These are phyloP conservation scores for Drosophila aff. DNA, from an alignment of 1,140 invertebrate genomes.

Conservation along the genomic window DNA sequence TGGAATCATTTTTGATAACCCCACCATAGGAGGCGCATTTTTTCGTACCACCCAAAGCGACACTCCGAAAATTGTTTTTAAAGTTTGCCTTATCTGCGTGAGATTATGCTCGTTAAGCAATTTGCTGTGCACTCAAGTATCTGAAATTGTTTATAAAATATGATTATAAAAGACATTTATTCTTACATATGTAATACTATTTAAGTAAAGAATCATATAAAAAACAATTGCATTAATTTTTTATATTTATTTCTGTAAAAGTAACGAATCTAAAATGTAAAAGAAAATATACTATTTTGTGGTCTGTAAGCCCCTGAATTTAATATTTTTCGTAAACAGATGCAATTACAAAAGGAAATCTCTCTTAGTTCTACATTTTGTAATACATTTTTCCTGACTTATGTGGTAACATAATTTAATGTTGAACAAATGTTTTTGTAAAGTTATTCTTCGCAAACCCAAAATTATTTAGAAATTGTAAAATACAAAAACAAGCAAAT, in stretches of 20 bases:
- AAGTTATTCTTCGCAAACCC: neutral
- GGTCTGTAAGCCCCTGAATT: constrained; percentile 46
- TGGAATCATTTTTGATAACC: neutral
- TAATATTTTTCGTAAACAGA: constrained; percentile 50
- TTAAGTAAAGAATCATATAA: constrained; percentile 56
- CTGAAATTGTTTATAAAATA: constrained; percentile 30
- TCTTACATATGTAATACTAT: constrained; percentile 61
- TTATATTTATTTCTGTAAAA: constrained; percentile 51
- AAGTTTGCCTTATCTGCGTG: constrained; percentile 71
- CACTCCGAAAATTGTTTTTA: constrained; percentile 56
- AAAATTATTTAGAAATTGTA: neutral
- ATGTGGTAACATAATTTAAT: constrained; percentile 7
- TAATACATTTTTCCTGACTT: constrained; percentile 72
- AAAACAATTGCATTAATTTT: constrained; percentile 44
- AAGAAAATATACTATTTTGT: constrained; percentile 51
- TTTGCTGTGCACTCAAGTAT: constrained; percentile 55
- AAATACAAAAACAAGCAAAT: too few species aligned
- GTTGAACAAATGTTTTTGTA: neutral
- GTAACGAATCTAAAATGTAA: constrained; percentile 53
- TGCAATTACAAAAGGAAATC: constrained; percentile 47
- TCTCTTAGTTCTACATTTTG: constrained; percentile 68
- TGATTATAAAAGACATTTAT: constrained; percentile 60
- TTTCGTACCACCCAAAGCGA: constrained; percentile 31
- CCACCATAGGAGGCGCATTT: neutral
- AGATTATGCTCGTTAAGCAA: constrained; percentile 63